Evolutionary conservation across 92 coral and sea anemone species (phyloP).

Genomic region (Paramuricea clavata): DNA sequence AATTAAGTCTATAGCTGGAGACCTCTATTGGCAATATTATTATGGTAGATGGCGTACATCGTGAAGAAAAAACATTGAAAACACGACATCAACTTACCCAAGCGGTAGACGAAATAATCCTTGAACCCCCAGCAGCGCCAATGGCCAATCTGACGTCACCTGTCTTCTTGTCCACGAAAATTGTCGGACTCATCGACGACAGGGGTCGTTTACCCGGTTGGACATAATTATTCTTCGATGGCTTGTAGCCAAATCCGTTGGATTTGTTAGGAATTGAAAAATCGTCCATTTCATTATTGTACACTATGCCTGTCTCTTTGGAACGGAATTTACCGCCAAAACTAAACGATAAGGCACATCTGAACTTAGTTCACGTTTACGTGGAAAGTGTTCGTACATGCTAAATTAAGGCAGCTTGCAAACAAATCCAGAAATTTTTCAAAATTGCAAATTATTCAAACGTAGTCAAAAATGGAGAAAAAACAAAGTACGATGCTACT

Average conservation of each 20-base stretch:
- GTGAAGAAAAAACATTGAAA: no score
- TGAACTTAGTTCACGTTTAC: background rate
- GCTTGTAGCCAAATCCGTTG: slow-evolving; percentile 50
- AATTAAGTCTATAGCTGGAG: no score
- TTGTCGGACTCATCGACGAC: slow-evolving; percentile 72
- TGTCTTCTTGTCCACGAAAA: slow-evolving; percentile 39
- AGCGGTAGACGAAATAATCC: slow-evolving; percentile 48
- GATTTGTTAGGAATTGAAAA: slow-evolving; percentile 38
- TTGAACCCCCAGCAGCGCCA: slow-evolving; percentile 68
- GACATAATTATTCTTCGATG: slow-evolving; percentile 53
- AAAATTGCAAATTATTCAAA: no score
- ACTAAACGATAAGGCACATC: slow-evolving; percentile 6
- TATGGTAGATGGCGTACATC: no score
- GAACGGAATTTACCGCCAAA: slow-evolving; percentile 69
- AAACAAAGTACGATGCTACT: background rate
- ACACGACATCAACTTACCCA: slow-evolving; percentile 34
- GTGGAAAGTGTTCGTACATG: background rate
- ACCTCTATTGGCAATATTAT: no score
- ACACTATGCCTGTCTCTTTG: slow-evolving; percentile 57
- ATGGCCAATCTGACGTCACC: slow-evolving; percentile 58
- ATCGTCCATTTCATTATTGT: slow-evolving; percentile 71
- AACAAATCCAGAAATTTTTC: no score
- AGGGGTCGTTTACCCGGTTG: slow-evolving; percentile 66
- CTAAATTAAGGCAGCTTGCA: background rate
- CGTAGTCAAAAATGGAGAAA: no score